Evolutionary conservation across 1,140 invertebrate genomes (phyloP).

Genomic region (Cyclina sinensis): DNA sequence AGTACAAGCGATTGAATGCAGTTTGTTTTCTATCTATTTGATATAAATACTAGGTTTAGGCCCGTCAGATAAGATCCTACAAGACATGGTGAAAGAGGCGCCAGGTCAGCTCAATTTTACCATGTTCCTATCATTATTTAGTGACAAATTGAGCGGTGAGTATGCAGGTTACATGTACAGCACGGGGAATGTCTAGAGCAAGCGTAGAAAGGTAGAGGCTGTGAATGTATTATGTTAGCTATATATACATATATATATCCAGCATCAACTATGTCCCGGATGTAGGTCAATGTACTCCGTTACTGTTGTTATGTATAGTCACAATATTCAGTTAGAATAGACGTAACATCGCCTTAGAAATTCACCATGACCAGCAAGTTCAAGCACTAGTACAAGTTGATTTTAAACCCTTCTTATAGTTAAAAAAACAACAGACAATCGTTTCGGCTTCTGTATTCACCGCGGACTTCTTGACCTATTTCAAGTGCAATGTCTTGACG

Average conservation of each 20-base stretch:
- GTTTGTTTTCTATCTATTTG: constrained; percentile 39
- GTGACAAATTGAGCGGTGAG: constrained; percentile 94
- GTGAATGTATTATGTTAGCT: constrained; percentile 15
- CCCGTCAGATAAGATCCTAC: constrained; percentile 96
- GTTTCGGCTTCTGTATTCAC: no score
- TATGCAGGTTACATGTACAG: constrained; percentile 31
- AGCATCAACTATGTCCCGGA: not conserved
- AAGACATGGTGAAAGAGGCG: constrained; percentile 99
- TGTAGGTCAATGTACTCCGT: not conserved
- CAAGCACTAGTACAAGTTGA: no score
- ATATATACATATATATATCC: not conserved
- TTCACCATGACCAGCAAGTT: not conserved
- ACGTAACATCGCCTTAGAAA: not conserved
- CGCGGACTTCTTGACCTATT: no score
- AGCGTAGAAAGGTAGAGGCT: not conserved
- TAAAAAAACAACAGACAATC: no score
- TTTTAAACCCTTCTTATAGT: no score
- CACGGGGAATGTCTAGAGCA: not conserved
- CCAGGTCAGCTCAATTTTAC: constrained; percentile 98
- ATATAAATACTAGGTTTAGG: constrained; percentile 59
- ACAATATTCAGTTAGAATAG: constrained; percentile 23
- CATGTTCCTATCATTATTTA: constrained; percentile 99
- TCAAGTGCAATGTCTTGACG: not conserved
- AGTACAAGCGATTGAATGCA: not conserved
- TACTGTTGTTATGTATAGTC: constrained; percentile 14